Base-by-base conservation (phyloP, 2,888 invertebrate genomes). In the Magallana nippona region DNA sequence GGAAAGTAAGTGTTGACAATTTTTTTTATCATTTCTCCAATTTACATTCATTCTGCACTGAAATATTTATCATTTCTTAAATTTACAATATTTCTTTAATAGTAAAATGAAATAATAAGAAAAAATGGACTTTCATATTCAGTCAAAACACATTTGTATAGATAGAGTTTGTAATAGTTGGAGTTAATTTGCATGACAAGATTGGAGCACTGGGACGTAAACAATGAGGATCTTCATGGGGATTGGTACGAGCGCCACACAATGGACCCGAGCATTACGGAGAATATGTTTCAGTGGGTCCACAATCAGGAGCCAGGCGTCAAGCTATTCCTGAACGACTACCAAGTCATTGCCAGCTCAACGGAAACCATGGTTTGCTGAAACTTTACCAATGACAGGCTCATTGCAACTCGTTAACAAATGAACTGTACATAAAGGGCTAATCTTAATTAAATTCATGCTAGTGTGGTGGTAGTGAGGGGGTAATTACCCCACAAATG, bases 201-300 rank as follows among this genome's bases (percentile, higher is more conserved):
- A 22, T 58, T 88, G 19, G 82, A 83, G 57, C 88, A 88, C 79
- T 88, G 88, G 88, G 88, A 88, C 83, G 88, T 88, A 8, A 88
- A 88, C 84, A 88, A 88, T 44, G 88, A 88, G 78, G 83, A 86
- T 56, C 82, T 86, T 19, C 86, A 86, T 63, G 86, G 86, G 13
- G 86, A 86, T n/a, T 87, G 57, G 71, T 88, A 78, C 80, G 85
- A 87, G 55, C 82, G 77, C 10, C 60, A 82, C 22, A 82, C 83
- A 56, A 81, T 83, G 15, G 27, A 86, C 57, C 62, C 83, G 15
- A 81, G 86, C 55, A 86, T 88, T 13, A 86, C 86, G 1, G 79
- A 79, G 63, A 78, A 86, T 10, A 88, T 88, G 88, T 88, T 87
- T n/a, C 62, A 81, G 15, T 85, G 86, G 86, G 78, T 86, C 0